Base-by-base conservation (phyloP, 2,888 invertebrate species). In the Amblyjoppa fuscipennis region DNA sequence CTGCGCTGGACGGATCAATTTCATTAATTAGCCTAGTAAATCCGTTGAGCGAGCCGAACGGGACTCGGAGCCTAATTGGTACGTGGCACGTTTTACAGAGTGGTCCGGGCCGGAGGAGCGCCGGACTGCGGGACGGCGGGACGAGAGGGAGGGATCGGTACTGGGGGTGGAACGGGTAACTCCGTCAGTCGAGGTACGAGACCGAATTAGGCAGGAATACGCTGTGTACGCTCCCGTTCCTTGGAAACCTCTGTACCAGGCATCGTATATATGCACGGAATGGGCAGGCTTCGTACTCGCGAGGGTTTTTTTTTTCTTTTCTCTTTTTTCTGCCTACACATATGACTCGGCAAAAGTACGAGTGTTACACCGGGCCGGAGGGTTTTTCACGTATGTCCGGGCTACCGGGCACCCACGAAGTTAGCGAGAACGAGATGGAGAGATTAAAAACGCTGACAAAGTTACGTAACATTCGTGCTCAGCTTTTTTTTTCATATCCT, bases 11-110 rank as follows among this genome's bases (percentile, higher is more conserved):
- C 89, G 91, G 91, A 93, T 93, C 92, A 92, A 92, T 93, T 93
- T 92, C 91, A 91, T 92, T 93, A 93, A 93, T 92, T 91, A 93
- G 92, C 89, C 91, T 90, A 90, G 90, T 92, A 92, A 93, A 93
- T 93, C 92, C 91, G 89, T 84, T 86, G 84, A 83, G 88, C 88
- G 71, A 76, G 41, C 82, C 83, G 86, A 87, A 89, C 25, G 89
- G 88, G 89, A 89, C 88, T 89, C 64, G 61, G 77, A 90, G 80
- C 88, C 91, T 92, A 93, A 93, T 93, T 93, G 92, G 91, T 89
- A 90, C 89, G 88, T 86, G 88, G 80, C 89, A 88, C 90, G 90
- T 90, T 92, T 91, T 89, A 90, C 90, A 89, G 89, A 89, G 89
- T 88, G 87, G 87, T 75, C 69, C 61, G 56, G 74, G 80, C 75